phyloP scores from a whole-genome alignment of 2,888 invertebrate species.

The Anagyrus pseudococci region DNA sequence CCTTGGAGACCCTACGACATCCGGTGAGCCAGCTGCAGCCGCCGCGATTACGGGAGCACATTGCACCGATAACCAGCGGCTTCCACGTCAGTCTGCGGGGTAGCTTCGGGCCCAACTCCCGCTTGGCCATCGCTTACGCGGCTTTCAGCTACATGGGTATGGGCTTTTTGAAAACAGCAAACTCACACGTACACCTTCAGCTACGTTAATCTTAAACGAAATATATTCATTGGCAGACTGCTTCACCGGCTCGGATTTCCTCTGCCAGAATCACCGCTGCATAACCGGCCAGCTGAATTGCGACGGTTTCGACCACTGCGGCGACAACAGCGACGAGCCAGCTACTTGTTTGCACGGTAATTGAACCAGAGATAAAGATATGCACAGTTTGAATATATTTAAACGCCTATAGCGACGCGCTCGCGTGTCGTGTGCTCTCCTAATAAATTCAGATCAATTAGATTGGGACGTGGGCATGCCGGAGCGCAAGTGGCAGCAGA shows the following conservation, averaged over 20 bases:
- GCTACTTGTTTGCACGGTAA: slow-evolving; percentile 67
- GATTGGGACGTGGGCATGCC: slow-evolving; percentile 66
- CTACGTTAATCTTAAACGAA: no score
- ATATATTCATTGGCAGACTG: slow-evolving; percentile 64
- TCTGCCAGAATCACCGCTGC: slow-evolving; percentile 76
- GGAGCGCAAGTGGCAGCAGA: slow-evolving; percentile 70
- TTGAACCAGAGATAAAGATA: no score
- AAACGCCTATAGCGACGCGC: no score
- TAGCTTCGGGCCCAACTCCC: slow-evolving; percentile 69
- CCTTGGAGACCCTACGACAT: slow-evolving; percentile 68
- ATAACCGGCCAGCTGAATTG: slow-evolving; percentile 72
- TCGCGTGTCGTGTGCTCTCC: no score
- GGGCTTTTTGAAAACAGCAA: not conserved
- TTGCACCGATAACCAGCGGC: slow-evolving; percentile 70
- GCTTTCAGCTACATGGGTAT: slow-evolving; percentile 74
- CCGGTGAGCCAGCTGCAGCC: slow-evolving; percentile 61
- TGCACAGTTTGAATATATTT: no score
- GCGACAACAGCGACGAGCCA: slow-evolving; percentile 75
- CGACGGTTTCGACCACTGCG: slow-evolving; percentile 80
- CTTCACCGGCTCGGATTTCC: slow-evolving; percentile 71
- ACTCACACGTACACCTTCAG: no score
- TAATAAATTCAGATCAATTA: no score
- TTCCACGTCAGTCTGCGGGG: slow-evolving; percentile 75
- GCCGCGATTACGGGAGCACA: slow-evolving; percentile 65
- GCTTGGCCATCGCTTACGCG: slow-evolving; percentile 73